A percentile compares a stretch with the other conserved stretches of the same genome.
Conservation (phyloP, 1,140 invertebrate species). For the Bombus huntii region DNA sequence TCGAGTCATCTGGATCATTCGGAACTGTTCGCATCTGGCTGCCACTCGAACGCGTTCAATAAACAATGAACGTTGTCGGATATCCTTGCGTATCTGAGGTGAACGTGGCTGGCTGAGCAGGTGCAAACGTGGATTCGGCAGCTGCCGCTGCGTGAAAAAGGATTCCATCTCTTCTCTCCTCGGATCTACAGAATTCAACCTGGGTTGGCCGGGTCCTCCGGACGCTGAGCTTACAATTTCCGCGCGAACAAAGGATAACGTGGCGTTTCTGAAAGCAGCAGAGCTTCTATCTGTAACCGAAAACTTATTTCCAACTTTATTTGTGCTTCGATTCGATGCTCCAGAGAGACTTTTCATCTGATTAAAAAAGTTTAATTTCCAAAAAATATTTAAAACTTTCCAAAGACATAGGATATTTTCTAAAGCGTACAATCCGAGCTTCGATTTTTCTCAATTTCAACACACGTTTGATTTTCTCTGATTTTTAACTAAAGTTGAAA, state of each 20-base stretch:
- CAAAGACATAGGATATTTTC: too few species aligned
- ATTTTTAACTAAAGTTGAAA: too few species aligned
- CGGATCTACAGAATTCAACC: constrained; percentile 3
- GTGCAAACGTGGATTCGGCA: constrained; percentile 66
- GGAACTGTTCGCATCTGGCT: constrained; percentile 21
- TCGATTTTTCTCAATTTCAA: too few species aligned
- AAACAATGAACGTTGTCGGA: constrained; percentile 59
- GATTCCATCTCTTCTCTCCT: constrained; percentile 42
- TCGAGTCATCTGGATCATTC: constrained; percentile 9
- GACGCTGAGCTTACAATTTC: background rate
- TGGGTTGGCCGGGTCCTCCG: background rate
- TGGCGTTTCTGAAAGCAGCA: too few species aligned
- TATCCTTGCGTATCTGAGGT: constrained; percentile 30
- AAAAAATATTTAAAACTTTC: too few species aligned
- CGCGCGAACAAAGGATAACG: background rate
- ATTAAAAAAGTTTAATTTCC: too few species aligned
- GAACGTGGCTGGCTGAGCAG: constrained; percentile 45
- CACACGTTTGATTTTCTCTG: too few species aligned
- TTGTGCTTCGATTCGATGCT: too few species aligned
- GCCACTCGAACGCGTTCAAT: constrained; percentile 45
- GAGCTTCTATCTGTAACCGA: too few species aligned
- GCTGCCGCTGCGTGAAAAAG: constrained; percentile 53
- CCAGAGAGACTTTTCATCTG: too few species aligned
- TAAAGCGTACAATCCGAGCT: too few species aligned
- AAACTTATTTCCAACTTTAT: too few species aligned